phyloP scores from a whole-genome alignment of 2,113 vertebrate genomes.

The Sapajus apella region DNA sequence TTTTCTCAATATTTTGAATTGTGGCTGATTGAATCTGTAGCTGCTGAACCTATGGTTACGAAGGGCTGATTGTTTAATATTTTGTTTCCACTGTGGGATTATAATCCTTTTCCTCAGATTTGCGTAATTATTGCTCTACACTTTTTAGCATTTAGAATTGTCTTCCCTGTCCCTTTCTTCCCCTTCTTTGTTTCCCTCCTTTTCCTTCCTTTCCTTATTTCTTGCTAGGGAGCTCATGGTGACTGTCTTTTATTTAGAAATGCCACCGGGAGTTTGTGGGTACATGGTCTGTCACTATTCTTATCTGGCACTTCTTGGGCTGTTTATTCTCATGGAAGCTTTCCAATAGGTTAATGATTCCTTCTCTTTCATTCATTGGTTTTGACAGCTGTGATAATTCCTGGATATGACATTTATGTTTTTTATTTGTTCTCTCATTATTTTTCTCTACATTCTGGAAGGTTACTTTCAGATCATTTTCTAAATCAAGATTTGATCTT shows the following conservation, averaged over 20 bases:
- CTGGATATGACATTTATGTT: not conserved
- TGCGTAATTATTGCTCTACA: not conserved
- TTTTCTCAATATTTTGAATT: not conserved
- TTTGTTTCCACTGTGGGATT: not conserved
- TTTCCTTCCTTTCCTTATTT: not conserved
- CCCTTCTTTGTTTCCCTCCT: not conserved
- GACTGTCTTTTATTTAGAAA: not conserved
- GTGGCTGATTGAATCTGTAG: not conserved
- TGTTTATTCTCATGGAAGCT: no score
- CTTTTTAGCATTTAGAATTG: not conserved
- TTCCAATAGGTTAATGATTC: not conserved
- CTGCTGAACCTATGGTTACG: not conserved
- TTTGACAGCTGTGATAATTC: not conserved
- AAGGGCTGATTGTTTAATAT: not conserved
- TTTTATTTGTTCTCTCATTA: not conserved
- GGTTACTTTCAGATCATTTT: not conserved
- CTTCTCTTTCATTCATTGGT: not conserved
- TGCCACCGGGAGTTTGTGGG: not conserved
- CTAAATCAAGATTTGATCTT: not conserved
- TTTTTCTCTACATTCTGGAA: not conserved
- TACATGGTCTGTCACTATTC: not conserved
- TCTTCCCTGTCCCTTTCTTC: not conserved
- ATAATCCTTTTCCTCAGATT: not conserved
- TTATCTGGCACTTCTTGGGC: not conserved
- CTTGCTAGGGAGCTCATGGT: not conserved